Conservation (phyloP, 2,113 vertebrate species). For the Tragelaphus imberbis region DNA sequence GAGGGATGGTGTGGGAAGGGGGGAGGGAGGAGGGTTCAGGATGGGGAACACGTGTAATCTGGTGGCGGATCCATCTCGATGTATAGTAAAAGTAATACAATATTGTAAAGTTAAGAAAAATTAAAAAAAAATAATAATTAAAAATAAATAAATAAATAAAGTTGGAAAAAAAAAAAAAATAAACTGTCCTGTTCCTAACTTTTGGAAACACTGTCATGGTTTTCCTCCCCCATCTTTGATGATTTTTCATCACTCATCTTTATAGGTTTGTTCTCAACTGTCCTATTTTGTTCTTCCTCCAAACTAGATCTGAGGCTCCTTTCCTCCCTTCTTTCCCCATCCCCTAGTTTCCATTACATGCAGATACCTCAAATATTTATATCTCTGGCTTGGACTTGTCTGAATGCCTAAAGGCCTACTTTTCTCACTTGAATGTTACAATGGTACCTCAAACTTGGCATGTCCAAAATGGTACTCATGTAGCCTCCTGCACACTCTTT, state of each 20-base stretch:
- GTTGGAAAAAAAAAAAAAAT: too few relatives aligned
- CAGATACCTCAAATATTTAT: neutral
- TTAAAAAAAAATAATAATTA: too few relatives aligned
- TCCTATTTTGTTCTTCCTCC: neutral
- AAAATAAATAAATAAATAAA: too few relatives aligned
- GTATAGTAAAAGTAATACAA: too few relatives aligned
- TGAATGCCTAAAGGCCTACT: neutral
- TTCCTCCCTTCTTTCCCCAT: neutral
- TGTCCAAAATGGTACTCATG: neutral
- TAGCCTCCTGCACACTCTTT: neutral
- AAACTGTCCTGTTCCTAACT: neutral
- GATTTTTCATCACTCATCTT: neutral
- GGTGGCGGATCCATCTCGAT: too few relatives aligned
- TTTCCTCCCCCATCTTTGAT: neutral
- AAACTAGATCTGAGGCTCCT: neutral
- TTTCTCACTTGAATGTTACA: neutral
- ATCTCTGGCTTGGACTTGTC: neutral
- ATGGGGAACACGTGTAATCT: too few relatives aligned
- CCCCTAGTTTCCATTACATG: neutral
- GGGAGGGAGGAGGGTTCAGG: too few relatives aligned
- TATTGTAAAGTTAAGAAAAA: too few relatives aligned
- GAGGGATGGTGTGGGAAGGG: too few relatives aligned
- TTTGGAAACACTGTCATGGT: neutral
- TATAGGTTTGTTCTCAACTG: neutral
- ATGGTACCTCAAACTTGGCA: neutral